phyloP scores from a whole-genome alignment of 1,140 invertebrate genomes.

The Neomicropteryx cornuta region DNA sequence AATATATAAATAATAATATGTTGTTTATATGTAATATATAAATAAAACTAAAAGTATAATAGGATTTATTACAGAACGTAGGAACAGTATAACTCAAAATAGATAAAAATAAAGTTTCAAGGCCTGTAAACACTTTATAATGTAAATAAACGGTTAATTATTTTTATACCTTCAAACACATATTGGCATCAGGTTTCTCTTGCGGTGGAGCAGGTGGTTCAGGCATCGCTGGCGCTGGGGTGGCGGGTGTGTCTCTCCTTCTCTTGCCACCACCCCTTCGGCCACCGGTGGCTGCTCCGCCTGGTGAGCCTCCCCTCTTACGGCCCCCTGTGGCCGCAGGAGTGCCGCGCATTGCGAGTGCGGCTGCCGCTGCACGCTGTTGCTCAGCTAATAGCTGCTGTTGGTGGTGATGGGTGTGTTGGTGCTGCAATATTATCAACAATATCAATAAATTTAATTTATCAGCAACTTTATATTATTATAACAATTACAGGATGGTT shows the following conservation, averaged over 20 bases:
- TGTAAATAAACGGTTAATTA: too few species aligned
- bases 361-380: constrained; percentile 31
- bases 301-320: constrained; percentile 46
- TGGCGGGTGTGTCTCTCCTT: constrained; percentile 26
- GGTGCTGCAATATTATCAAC: too few species aligned
- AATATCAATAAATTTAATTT: too few species aligned
- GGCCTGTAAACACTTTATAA: too few species aligned
- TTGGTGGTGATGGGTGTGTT: constrained; percentile 48
- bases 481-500: too few species aligned
- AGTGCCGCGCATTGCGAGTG: constrained; percentile 22
- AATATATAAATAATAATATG: background rate
- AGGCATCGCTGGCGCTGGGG: constrained; percentile 34
- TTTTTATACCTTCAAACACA: constrained; percentile 64
- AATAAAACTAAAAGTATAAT: background rate
- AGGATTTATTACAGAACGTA: too few species aligned
- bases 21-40: constrained; percentile 1
- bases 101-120: too few species aligned
- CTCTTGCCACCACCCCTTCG: constrained; percentile 16
- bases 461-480: too few species aligned
- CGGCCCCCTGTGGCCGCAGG: constrained; percentile 47
- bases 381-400: constrained; percentile 35
- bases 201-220: constrained; percentile 47
- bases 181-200: constrained; percentile 71
- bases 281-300: constrained; percentile 19
- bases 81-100: too few species aligned